Conservation (phyloP, 2,113 vertebrate genomes). For the Grus americana region DNA sequence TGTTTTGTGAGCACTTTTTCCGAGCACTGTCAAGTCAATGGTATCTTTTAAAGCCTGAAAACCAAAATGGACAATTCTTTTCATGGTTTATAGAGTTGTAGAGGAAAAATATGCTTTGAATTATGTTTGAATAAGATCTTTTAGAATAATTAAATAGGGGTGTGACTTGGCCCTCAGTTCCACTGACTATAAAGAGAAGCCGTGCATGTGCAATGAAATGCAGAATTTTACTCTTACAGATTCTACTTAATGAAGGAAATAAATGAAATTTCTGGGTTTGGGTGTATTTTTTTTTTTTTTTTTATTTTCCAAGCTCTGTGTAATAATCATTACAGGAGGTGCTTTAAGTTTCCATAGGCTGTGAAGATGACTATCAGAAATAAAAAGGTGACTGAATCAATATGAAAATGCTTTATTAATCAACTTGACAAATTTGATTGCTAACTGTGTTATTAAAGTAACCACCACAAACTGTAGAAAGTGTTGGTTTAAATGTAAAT, state of each 20-base stretch:
- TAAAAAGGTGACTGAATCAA: not conserved
- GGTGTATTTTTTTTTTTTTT: not conserved
- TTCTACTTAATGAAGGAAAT: not conserved
- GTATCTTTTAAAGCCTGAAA: conserved; percentile 1
- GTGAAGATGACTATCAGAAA: not conserved
- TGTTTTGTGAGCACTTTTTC: conserved; percentile 19
- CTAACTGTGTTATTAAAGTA: not conserved
- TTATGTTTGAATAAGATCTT: not conserved
- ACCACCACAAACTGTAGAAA: not conserved
- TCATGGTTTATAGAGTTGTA: not conserved
- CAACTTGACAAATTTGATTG: not conserved
- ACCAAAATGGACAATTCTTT: not conserved
- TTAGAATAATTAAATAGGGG: not conserved
- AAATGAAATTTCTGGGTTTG: not conserved
- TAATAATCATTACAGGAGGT: not conserved
- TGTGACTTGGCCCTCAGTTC: not conserved
- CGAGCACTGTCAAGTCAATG: not conserved
- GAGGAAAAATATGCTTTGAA: conserved; percentile 8
- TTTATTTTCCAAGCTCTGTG: not conserved
- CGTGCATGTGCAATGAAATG: conserved; percentile 6
- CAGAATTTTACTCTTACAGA: not conserved
- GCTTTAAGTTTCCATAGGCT: not conserved
- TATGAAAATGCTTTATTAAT: not conserved
- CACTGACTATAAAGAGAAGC: not conserved
- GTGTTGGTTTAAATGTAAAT: not conserved